Evolutionary conservation across 2,797 vertebrate genomes (phyloP).

Genomic region (Esox masquinongy): DNA sequence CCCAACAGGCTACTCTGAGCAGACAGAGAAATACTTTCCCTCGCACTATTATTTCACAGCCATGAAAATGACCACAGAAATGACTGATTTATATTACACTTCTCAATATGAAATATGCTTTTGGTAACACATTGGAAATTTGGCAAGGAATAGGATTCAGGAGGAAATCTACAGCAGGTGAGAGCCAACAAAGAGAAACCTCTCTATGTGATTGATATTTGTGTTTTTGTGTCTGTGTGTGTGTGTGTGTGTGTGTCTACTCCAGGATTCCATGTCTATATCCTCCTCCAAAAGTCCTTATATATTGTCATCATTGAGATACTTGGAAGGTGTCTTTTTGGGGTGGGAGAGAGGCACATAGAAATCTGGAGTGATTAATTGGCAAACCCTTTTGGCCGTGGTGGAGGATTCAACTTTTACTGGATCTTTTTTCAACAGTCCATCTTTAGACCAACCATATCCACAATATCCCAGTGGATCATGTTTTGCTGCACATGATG

Average conservation of each 20-base stretch:
- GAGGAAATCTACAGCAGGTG: neutral
- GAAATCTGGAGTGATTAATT: neutral
- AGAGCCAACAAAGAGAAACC: neutral
- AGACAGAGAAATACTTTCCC: conserved; percentile 1
- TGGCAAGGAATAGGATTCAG: neutral
- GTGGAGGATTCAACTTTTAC: too few species aligned
- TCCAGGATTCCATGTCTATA: neutral
- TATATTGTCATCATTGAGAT: neutral
- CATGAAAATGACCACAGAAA: neutral
- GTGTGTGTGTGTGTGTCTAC: neutral
- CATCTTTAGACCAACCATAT: too few species aligned
- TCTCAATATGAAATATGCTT: neutral
- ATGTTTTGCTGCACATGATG: too few species aligned
- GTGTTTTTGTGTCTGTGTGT: neutral
- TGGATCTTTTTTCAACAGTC: too few species aligned
- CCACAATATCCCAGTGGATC: too few species aligned
- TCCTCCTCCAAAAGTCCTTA: neutral
- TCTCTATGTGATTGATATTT: neutral
- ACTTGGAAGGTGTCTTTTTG: neutral
- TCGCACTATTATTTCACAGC: conserved; percentile 1
- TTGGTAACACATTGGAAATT: neutral
- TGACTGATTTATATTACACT: neutral
- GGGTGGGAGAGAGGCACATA: neutral
- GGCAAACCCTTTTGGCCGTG: neutral
- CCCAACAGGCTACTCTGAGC: neutral